phyloP scores from a whole-genome alignment of 2,888 invertebrate species.

The Drosophila paucipuncta region DNA sequence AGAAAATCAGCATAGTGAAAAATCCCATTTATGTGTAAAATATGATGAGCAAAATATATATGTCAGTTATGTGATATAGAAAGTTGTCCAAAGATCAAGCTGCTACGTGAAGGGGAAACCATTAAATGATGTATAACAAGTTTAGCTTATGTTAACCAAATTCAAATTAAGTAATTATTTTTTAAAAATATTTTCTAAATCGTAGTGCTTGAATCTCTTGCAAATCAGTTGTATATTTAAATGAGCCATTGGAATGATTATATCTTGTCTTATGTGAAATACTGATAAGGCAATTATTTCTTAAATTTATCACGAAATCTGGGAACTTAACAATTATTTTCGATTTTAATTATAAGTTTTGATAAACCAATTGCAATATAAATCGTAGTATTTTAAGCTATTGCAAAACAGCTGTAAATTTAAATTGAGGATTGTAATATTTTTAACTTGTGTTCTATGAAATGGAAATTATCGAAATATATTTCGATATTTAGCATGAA shows the following conservation, averaged over 20 bases:
- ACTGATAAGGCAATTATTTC: not conserved
- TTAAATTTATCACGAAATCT: not conserved
- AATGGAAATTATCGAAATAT: not conserved
- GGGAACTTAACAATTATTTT: not conserved
- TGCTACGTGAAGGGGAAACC: not conserved
- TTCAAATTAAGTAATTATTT: not conserved
- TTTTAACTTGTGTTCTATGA: not conserved
- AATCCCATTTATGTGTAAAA: not conserved
- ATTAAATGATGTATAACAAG: not conserved
- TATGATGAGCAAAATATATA: conserved; percentile 4
- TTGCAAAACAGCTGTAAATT: not conserved
- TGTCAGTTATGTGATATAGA: conserved; percentile 51
- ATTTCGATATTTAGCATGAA: not conserved
- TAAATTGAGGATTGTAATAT: not conserved
- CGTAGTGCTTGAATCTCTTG: fast-evolving
- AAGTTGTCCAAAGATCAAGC: conserved; percentile 31
- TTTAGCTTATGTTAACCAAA: not conserved
- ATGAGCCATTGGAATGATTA: too few species aligned
- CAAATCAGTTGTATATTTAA: not conserved
- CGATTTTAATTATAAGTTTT: not conserved
- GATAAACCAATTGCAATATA: not conserved
- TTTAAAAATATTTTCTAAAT: not conserved
- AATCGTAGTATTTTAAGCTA: not conserved
- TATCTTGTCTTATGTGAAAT: not conserved
- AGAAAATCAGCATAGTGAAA: conserved; percentile 25